phyloP scores from a whole-genome alignment of 2,888 invertebrate genomes.

The Ichneumoninae sp. region DNA sequence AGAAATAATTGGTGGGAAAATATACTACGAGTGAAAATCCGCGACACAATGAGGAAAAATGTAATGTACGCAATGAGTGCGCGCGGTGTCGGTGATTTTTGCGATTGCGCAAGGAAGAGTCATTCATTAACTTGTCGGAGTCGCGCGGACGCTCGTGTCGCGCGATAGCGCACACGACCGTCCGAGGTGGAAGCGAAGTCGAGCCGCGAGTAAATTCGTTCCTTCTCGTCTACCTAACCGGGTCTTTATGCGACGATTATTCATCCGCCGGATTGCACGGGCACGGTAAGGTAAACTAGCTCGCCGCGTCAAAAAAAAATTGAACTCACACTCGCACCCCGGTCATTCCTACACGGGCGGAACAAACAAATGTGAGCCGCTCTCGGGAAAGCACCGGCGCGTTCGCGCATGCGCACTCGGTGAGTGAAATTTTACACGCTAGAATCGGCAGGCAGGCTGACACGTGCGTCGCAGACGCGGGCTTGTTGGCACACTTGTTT shows the following conservation, averaged over 20 bases:
- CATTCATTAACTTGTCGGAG: slow-evolving; percentile 45
- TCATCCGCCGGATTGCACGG: slow-evolving; percentile 60
- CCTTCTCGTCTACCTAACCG: slow-evolving; percentile 65
- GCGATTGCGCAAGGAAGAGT: slow-evolving; percentile 46
- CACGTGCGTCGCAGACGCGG: background rate
- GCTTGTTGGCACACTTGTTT: background rate
- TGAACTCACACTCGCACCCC: background rate
- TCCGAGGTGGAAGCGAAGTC: slow-evolving; percentile 65
- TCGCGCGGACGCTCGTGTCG: slow-evolving; percentile 22
- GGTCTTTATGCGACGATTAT: slow-evolving; percentile 69
- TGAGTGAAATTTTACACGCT: background rate
- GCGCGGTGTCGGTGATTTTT: background rate
- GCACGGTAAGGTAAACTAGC: slow-evolving; percentile 10
- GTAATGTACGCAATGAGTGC: slow-evolving; percentile 41
- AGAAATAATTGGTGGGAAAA: slow-evolving; percentile 21
- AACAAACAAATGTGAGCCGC: background rate
- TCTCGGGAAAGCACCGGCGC: background rate
- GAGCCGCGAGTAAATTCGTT: slow-evolving; percentile 62
- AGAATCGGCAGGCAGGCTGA: background rate
- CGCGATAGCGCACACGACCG: slow-evolving; percentile 41
- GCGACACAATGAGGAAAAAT: slow-evolving; percentile 26
- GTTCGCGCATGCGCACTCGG: background rate
- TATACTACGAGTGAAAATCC: background rate
- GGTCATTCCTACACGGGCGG: background rate
- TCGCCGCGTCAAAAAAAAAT: background rate